These are phyloP conservation scores for Rhinatrema bivittatum DNA, from an alignment of 2,797 vertebrate species.

Conservation along the genomic window DNA sequence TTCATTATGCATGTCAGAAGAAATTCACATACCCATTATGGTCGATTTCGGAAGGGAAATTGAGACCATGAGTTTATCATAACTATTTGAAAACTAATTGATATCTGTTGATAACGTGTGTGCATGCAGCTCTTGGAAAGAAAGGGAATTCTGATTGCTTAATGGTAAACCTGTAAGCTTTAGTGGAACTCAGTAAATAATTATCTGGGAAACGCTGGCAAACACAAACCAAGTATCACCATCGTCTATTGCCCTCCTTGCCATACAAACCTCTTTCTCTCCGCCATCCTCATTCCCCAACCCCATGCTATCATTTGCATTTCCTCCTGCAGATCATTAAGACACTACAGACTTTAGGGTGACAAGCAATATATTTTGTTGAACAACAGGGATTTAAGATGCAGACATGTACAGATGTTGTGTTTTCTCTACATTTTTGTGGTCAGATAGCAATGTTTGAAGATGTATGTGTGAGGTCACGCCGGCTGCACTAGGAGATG, in stretches of 20 bases:
- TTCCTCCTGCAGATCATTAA: constrained; percentile 32
- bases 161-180: constrained; percentile 30
- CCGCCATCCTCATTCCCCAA: no score
- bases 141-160: constrained; percentile 35
- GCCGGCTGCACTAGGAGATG: constrained; percentile 39
- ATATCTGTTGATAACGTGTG: constrained; percentile 46
- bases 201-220: constrained; percentile 41
- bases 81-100: constrained; percentile 19
- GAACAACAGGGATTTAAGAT: constrained; percentile 42
- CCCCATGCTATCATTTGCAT: no score
- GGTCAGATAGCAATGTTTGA: constrained; percentile 49
- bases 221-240: constrained; percentile 11
- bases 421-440: constrained; percentile 36
- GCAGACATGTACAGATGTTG: constrained; percentile 43
- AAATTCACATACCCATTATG: constrained; percentile 55
- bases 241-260: constrained; percentile 13
- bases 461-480: constrained; percentile 54
- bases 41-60: constrained; percentile 59
- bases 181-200: constrained; percentile 21
- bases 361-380: constrained; percentile 46
- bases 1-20: constrained; percentile 63
- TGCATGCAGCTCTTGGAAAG: constrained; percentile 28
- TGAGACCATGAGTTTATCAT: constrained; percentile 48
- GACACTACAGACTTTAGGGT: constrained; percentile 25
- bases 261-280: constrained; percentile 1